Evolutionary conservation across 2,797 vertebrate species (phyloP).

Genomic region (Hydrophis major): DNA sequence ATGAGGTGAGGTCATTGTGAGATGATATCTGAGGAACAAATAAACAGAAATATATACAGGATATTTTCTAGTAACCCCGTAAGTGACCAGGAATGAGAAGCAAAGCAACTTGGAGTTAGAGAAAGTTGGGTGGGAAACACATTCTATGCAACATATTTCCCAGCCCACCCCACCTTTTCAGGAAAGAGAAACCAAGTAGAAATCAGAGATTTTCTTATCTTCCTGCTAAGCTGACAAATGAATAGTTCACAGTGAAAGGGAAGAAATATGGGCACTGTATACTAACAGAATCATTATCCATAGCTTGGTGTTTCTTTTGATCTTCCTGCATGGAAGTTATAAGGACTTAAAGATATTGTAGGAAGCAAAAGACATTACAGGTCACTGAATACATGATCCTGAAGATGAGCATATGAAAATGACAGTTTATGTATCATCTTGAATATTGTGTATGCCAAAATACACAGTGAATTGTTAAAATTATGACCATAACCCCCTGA

Average conservation of each 20-base stretch:
- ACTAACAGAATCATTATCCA: background rate
- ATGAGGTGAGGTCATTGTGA: background rate
- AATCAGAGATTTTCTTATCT: background rate
- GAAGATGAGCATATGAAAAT: background rate
- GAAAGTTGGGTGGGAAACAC: too few relatives aligned
- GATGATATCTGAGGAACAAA: background rate
- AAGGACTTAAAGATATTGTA: background rate
- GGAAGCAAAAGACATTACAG: background rate
- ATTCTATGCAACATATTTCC: background rate
- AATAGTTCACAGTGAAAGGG: background rate
- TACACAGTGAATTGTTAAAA: slow-evolving; percentile 1
- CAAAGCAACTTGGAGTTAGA: background rate
- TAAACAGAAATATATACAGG: background rate
- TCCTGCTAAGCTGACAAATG: background rate
- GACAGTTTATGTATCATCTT: background rate
- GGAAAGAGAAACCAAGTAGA: background rate
- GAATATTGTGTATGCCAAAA: background rate
- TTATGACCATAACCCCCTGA: background rate
- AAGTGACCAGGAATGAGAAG: background rate
- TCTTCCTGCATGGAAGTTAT: background rate
- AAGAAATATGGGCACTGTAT: background rate
- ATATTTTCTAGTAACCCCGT: background rate
- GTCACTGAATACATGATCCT: background rate
- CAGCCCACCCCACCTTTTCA: background rate
- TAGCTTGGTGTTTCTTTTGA: background rate